Percentiles rank a stretch among this genome's conserved stretches.
phyloP scores from a whole-genome alignment of 2,888 invertebrate species.

The Drosophila monieri region DNA sequence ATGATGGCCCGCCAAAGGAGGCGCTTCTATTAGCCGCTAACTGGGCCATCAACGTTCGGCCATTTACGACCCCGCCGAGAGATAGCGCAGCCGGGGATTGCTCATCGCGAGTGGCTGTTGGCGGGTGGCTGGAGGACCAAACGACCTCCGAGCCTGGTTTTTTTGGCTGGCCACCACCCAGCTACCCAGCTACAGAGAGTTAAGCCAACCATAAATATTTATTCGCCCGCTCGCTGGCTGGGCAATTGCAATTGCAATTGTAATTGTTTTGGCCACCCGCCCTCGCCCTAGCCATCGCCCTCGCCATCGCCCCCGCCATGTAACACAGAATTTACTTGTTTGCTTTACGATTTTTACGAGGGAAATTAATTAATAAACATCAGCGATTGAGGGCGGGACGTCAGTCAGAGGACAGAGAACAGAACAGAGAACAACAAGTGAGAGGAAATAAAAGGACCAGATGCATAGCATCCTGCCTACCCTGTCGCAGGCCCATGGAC shows the following conservation, averaged over 20 bases:
- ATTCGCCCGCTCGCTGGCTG: conserved; percentile 20
- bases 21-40: neutral
- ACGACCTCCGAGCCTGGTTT: neutral
- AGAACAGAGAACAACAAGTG: no score
- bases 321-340: conserved; percentile 35
- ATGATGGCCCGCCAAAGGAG: conserved; percentile 31
- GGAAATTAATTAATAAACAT: conserved; percentile 56
- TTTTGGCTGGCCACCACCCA: neutral
- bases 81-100: conserved; percentile 28
- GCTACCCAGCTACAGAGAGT: conserved; percentile 16
- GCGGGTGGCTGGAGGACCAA: conserved; percentile 4
- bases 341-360: conserved; percentile 52
- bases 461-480: no score
- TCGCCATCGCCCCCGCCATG: neutral
- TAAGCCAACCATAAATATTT: conserved; percentile 41
- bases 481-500: no score
- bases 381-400: conserved; percentile 1
- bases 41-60: conserved; percentile 19
- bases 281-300: neutral
- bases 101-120: conserved; percentile 2
- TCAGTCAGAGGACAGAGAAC: neutral
- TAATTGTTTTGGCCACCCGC: conserved; percentile 18
- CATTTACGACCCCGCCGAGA: conserved; percentile 41
- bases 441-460: neutral
- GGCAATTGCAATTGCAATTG: conserved; percentile 32